Base-by-base conservation (phyloP, 1,140 invertebrate genomes). In the Panonychus citri region DNA sequence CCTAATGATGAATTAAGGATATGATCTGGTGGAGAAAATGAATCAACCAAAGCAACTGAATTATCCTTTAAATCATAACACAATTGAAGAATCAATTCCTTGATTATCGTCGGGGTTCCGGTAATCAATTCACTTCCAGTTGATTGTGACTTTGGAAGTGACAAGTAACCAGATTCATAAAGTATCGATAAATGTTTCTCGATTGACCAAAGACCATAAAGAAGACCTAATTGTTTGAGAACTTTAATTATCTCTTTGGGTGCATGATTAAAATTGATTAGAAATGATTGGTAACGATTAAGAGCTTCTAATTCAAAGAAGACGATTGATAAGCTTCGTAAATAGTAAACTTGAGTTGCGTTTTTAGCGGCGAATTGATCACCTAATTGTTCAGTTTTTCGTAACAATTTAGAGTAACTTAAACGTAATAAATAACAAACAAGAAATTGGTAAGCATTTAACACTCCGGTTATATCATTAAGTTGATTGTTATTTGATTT, bases 21-120 rank as follows among this genome's bases (percentile, higher is more conserved):
- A 66, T 82, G 89, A 73, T 94, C 88, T 17, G 83, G 80, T 2
- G 86, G 86, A 21, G 86, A 82, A 56, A 93, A 74, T 1, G 78
- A 78, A 74, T 94, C 89, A 1, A 79, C 79, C n/a, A 90, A 70
- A 8, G 79, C 64, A 15, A 89, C 76, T 12, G 81, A 78, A 59
- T 91, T 78, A 52, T 78, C 71, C 66, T 81, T 80, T 10, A 89
- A 62, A 48, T 71, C 65, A 1, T 65, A 58, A 65, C 81, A 81
- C 25, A 81, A 64, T 34, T 69, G 67, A 54, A 86, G 64, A 21
- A 89, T 77, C 0, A 69, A 63, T 28, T 68, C 64, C n/a, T 58
- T 62, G 19, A 65, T 56, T 1, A 51, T n/a, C 27, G 30, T 46
- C 10, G 43, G 50, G 17, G 53, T 59, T 55, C 8, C 26, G 25